phyloP scores from a whole-genome alignment of 2,113 vertebrate genomes.

The Anguilla rostrata region DNA sequence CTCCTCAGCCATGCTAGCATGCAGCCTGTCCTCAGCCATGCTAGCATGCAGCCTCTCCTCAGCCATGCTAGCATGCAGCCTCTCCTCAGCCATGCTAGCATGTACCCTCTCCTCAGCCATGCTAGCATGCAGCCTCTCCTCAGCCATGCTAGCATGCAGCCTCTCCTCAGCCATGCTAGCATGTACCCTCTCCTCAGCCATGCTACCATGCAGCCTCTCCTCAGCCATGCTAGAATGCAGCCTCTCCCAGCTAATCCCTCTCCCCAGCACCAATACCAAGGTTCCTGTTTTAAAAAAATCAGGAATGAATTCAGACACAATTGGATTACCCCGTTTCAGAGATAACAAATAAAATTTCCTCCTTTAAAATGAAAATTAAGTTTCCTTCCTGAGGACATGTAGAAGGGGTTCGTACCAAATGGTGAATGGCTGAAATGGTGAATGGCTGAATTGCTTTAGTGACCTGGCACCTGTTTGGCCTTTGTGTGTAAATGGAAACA shows the following conservation, averaged over 20 bases:
- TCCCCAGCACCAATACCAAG: conserved; percentile 36
- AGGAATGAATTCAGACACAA: conserved; percentile 49
- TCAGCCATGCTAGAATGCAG: background rate
- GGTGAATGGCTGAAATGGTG: too few relatives aligned
- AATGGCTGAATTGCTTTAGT: conserved; percentile 19
- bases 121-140: too few relatives aligned
- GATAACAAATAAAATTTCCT: conserved; percentile 39
- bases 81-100: too few relatives aligned
- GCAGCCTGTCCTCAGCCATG: too few relatives aligned
- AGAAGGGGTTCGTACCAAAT: conserved; percentile 42
- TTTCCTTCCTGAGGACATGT: conserved; percentile 37
- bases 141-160: too few relatives aligned
- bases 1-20: too few relatives aligned
- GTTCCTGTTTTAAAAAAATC: conserved; percentile 31
- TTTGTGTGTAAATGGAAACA: conserved; percentile 34
- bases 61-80: too few relatives aligned
- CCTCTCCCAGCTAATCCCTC: conserved; percentile 29
- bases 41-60: too few relatives aligned
- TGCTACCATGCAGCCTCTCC: too few relatives aligned
- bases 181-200: too few relatives aligned
- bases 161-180: too few relatives aligned
- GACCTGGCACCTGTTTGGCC: conserved; percentile 28
- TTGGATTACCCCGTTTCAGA: conserved; percentile 52
- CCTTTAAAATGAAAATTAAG: conserved; percentile 47
- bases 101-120: too few relatives aligned